phyloP scores from a whole-genome alignment of 1,140 invertebrate species.

The Musca vetustissima region DNA sequence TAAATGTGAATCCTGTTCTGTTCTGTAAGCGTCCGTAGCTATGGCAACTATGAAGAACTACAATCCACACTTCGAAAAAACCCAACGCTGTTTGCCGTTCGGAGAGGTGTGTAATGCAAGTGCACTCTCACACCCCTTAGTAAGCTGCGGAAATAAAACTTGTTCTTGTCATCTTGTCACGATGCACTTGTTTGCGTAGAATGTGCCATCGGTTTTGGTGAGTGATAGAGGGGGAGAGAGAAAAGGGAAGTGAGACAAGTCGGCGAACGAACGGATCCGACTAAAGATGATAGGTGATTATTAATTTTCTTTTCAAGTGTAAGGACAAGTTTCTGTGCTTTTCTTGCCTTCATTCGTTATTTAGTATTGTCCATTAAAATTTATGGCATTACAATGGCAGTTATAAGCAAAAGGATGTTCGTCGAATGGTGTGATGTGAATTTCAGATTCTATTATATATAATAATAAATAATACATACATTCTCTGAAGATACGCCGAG shows the following conservation, averaged over 20 bases:
- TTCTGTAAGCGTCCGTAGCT: neutral
- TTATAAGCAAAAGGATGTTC: too few species aligned
- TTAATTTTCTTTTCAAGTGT: conserved; percentile 23
- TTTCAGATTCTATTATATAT: too few species aligned
- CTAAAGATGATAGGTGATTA: conserved; percentile 12
- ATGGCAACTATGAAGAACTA: neutral
- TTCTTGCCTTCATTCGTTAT: too few species aligned
- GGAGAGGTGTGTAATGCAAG: neutral
- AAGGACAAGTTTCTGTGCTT: conserved; percentile 16
- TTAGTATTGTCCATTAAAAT: neutral
- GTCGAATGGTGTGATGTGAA: too few species aligned
- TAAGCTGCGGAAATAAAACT: conserved; percentile 16
- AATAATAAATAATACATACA: too few species aligned
- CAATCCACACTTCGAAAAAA: neutral
- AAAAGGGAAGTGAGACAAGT: too few species aligned
- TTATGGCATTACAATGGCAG: too few species aligned
- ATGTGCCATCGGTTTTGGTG: too few species aligned
- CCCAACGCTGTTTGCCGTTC: too few species aligned
- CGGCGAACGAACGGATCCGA: neutral
- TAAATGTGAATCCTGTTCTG: conserved; percentile 15
- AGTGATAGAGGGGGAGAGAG: too few species aligned
- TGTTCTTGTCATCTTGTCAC: conserved; percentile 9
- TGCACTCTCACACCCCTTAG: conserved; percentile 9
- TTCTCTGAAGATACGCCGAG: too few species aligned
- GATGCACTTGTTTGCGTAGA: neutral